Percentiles rank a stretch among this genome's conserved stretches.
Evolutionary conservation across 2,113 vertebrate genomes (phyloP).

Genomic region (Vanacampus margaritifer): DNA sequence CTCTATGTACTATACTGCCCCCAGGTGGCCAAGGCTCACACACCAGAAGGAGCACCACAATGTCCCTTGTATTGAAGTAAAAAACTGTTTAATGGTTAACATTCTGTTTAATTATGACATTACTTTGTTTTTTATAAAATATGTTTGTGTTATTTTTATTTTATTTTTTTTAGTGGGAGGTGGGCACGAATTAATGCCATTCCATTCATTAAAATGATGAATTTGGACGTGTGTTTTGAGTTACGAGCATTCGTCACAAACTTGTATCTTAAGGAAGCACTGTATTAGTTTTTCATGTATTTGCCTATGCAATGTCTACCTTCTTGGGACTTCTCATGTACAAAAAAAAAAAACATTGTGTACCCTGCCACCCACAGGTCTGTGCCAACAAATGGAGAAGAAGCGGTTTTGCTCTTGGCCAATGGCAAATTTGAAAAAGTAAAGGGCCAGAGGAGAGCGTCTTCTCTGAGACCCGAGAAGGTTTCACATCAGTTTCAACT

Average conservation of each 20-base stretch:
- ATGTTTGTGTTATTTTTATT: too few species aligned
- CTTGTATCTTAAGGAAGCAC: not conserved
- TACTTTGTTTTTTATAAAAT: not conserved
- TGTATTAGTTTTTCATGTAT: not conserved
- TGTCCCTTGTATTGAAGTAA: too few species aligned
- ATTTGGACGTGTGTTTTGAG: too few species aligned
- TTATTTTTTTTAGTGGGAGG: too few species aligned
- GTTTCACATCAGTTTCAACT: slow-evolving; percentile 80
- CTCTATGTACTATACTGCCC: too few species aligned
- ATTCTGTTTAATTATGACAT: too few species aligned
- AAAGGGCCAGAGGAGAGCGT: slow-evolving; percentile 78
- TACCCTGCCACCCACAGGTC: slow-evolving; percentile 39
- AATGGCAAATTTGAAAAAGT: slow-evolving; percentile 81
- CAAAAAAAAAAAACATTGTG: not conserved
- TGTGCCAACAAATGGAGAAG: slow-evolving; percentile 62
- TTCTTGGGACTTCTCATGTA: not conserved
- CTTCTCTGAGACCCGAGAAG: slow-evolving; percentile 80
- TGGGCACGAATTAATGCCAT: too few species aligned
- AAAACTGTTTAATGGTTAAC: too few species aligned
- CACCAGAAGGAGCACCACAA: too few species aligned
- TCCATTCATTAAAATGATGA: too few species aligned
- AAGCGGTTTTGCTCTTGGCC: slow-evolving; percentile 53
- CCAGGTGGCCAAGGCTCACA: too few species aligned
- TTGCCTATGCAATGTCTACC: not conserved
- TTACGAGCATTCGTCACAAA: not conserved